Evolutionary conservation across 2,888 invertebrate genomes (phyloP), one percentile per base, ranked within the genome.

Genomic region (Serrognathus titanus): DNA sequence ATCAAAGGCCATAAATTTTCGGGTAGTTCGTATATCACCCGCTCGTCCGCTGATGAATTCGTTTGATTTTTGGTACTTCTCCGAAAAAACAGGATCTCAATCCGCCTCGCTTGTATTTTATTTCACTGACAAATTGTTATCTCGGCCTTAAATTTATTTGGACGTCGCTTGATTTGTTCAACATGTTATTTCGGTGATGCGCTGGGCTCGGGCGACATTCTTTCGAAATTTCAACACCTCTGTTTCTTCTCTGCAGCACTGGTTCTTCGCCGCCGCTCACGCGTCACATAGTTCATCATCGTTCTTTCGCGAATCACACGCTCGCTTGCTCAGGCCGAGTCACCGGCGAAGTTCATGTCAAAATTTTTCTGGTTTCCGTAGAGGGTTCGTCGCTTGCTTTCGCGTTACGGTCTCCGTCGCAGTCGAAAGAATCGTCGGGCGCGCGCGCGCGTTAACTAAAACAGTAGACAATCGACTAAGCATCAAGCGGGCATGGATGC

Each of bases 381-480:
- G 43, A 13, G 59, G 59, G 62, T 66, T 65, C 61, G 64, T 63
- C 58, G 60, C 40, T 48, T 62, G 41, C 47, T 54, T 59, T 56
- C 48, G 53, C 58, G 63, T 65, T 56, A 63, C 58, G 55, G 57
- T 66, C 63, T 64, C 57, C 57, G 49, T 38, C 24, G 16, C 35
- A 79, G 81, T 79, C 35, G 16, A 43, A 31, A 40, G 31, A 31
- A 39, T 38, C 16, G 31, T 37, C 55, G 49, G 78, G 82, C 80
- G 80, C 81, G 79, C 84, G 84, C 84, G 79, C 82, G 81, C 83
- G 80, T 78, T 79, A 79, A 75, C 80, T 80, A 77, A 75, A 72
- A 73, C 76, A 79, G 80, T 80, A 80, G 80, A 81, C 79, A 72
- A 73, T 72, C 75, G 75, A 76, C 77, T 76, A 76, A 76, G 72